Conservation (phyloP, 30 jellyfish, hydroid and myxozoan genomes). For the Hydractinia echinata region DNA sequence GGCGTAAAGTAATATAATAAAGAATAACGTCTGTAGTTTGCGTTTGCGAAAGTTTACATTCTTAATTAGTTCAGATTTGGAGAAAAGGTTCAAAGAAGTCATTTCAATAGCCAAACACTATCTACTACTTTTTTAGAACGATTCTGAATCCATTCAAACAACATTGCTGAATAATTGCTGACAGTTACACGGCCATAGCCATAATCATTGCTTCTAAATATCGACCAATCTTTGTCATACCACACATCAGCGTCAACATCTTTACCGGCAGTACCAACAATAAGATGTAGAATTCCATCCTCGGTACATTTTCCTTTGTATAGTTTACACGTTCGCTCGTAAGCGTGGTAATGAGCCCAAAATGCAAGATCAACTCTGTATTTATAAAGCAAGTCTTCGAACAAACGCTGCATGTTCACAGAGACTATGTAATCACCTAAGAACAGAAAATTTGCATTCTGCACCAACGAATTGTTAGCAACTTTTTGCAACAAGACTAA, state of each 20-base stretch:
- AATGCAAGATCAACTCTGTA: constrained; percentile 86
- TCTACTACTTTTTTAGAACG: constrained; percentile 47
- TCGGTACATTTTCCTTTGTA: constrained; percentile 60
- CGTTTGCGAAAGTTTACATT: no score
- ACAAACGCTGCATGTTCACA: constrained; percentile 51
- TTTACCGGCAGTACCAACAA: constrained; percentile 86
- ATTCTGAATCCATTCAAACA: constrained; percentile 72
- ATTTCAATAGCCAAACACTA: constrained; percentile 56
- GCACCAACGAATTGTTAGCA: no score
- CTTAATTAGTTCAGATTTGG: no score
- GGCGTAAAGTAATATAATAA: no score
- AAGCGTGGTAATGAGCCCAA: constrained; percentile 96
- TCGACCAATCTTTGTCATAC: constrained; percentile 64
- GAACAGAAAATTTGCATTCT: background rate
- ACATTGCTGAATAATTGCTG: constrained; percentile 58
- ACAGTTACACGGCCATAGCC: constrained; percentile 90
- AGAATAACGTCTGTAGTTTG: no score
- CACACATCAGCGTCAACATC: constrained; percentile 48
- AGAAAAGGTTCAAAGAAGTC: no score
- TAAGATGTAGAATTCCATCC: constrained; percentile 67
- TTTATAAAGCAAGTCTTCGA: constrained; percentile 73
- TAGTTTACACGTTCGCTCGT: constrained; percentile 86
- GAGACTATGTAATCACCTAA: constrained; percentile 69
- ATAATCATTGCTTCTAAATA: constrained; percentile 45
- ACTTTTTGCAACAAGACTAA: no score